Base-by-base conservation (phyloP, 2,797 vertebrate species). In the Agapornis canus region DNA sequence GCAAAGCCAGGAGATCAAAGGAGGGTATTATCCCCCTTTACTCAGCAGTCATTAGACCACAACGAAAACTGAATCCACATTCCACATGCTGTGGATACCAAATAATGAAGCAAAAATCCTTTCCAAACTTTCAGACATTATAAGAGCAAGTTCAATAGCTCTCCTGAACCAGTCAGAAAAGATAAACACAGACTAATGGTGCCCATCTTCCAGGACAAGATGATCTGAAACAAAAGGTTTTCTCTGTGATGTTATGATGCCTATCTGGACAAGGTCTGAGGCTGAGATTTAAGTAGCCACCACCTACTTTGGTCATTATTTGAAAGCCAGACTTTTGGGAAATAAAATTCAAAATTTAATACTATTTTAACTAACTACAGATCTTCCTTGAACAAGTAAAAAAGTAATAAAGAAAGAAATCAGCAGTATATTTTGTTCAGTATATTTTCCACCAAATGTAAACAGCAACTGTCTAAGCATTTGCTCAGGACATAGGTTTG, bases 361-460 rank as follows among this genome's bases (percentile, higher is more conserved):
- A 35, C 9, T 21, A 59, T 29, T 54, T 9, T 65, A 66, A 25
- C 5, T 47, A 43, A 19, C 10, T 68, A 60, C 4, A 84, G 27
- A 61, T 51, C 43, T 89, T 43, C 83, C 29, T 13, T 39, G 39
- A 40, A 54, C 2, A n/a, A 3, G 35, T 16, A 19, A 39, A 40
- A 40, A 60, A 27, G 5, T 8, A 6, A 16, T 5, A 5, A n/a
- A 4, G 4, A 22, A 42, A 23, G 4, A 5, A 48, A 5, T 14
- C 8, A 51, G 3, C 20, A 27, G 25, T 19, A 39, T 5, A 39
- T 5, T 69, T 82, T 63, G 10, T 71, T 64, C 13, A 57, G 26
- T 35, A 42, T 27, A n/a, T 40, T n/a, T 70, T 66, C 18, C 17
- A 49, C 22, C 13, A 78, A 26, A 60, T 11, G 1, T 6, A 29